Evolutionary conservation across 2,113 vertebrate genomes (phyloP).

Genomic region (Aphyosemion australe): DNA sequence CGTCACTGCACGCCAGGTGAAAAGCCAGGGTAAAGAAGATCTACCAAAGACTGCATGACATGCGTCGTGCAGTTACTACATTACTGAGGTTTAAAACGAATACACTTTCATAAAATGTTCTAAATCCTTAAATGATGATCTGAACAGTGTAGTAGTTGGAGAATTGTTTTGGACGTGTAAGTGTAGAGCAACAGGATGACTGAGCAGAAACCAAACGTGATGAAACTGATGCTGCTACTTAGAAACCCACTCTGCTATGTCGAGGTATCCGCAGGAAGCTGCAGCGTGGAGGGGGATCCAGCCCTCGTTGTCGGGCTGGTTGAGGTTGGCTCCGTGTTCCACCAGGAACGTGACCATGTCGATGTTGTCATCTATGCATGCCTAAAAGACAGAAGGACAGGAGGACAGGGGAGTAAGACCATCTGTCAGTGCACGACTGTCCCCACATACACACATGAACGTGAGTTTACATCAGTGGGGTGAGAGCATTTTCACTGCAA

Average conservation of each 20-base stretch:
- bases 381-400: constrained; percentile 74
- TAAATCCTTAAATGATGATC: too few species aligned
- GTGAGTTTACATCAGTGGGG: background rate
- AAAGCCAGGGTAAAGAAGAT: too few species aligned
- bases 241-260: constrained; percentile 95
- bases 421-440: background rate
- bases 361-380: constrained; percentile 98
- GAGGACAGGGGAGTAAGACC: constrained; percentile 5
- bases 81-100: too few species aligned
- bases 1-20: too few species aligned
- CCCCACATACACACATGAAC: background rate
- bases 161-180: too few species aligned
- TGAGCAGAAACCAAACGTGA: constrained; percentile 22
- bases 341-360: constrained; percentile 99
- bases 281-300: constrained; percentile 99
- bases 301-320: constrained; percentile 99
- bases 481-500: background rate
- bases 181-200: constrained; percentile 28
- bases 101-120: too few species aligned
- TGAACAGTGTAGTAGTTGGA: too few species aligned
- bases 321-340: constrained; percentile 96
- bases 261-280: constrained; percentile 97
- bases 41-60: too few species aligned
- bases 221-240: constrained; percentile 13
- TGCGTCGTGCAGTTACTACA: too few species aligned